Base-by-base conservation (phyloP, 2,113 vertebrate species). In the Scalopus aquaticus region DNA sequence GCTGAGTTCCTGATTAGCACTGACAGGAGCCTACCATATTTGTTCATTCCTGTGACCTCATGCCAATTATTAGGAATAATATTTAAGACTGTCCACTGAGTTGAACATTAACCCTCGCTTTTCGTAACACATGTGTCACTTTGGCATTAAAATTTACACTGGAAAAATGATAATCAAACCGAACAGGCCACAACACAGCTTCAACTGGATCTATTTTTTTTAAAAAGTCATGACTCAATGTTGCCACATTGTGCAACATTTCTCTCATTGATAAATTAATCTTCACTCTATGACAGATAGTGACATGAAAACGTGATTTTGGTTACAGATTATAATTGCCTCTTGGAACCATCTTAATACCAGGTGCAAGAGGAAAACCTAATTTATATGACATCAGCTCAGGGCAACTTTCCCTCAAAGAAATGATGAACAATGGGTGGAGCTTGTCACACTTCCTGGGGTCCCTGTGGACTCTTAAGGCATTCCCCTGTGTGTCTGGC, bases 21-120 rank as follows among this genome's bases (percentile, higher is more conserved):
- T 0, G 0, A 15, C 22, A 26, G 56, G 2, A 0, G 0, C 26
- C 35, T 82, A 65, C 26, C 0, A 2, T n/a, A 7, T 32, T 30
- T 56, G 16, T 49, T 46, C 17, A 37, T 92, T 13, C 54, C 74
- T 0, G 0, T 67, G 32, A 85, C 17, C 1, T 2, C 39, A 10
- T 0, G 0, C 22, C 62, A 62, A 46, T 16, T 1, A 7, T 46
- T 1, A 32, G 10, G 49, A n/a, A 3, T 51, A 90, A 3, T 3
- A 32, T 11, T 44, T 49, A 77, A 60, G 37, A 37, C 28, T 35
- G 37, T 62, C 54, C 20, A 22, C 77, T 72, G 51, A n/a, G 10
- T 51, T 69, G 84, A 60, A 42, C 30, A 3, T 22, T 39, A 62
- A 17, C 9, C 37, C 37, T 72, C 54, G 58, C 6, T 79, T 76